Evolutionary conservation across 2,113 vertebrate species (phyloP), one percentile per base, ranked within the genome.

Genomic region (Ibidorhyncha struthersii): DNA sequence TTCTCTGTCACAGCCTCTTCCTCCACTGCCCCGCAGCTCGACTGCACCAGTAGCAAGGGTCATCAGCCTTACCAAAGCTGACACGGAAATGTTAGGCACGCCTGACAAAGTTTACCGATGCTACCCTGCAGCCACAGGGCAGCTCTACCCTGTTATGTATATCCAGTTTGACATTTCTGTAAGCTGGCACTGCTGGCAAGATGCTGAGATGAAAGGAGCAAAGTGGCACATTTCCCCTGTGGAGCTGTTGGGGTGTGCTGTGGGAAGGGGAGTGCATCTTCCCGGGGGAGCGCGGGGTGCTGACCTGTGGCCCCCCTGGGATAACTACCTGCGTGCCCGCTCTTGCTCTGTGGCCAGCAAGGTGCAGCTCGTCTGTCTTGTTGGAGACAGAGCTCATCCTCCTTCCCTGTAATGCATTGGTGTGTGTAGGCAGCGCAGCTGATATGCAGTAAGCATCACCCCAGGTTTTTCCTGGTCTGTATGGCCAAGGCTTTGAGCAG

Each of bases 321-420:
- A 27, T 27, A 53, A 9, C 49, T 41, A 20, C 70, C 49, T 16
- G 6, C 14, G 18, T 84, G 77, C n/a, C 45, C 0, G 2, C 59
- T 74, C 34, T 34, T 40, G 22, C 32, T 63, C 43, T 73, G 62
- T 0, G 3, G 58, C 25, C 41, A 43, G 34, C 0, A 2, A 43
- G 58, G 29, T n/a, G 36, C 15, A 50, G 32, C 38, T 83, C 6
- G 1, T 20, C 49, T 19, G 1, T 72, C 6, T 1, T 34, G 41
- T 12, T 38, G 34, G 36, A 62, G n/a, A n/a, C n/a, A n/a, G 71
- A 82, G 45, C 43, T 83, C 26, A 15, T 82, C 71, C n/a, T 85
- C 22, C 17, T 69, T n/a, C 3, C 1, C 45, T 52, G 4, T 55
- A 36, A n/a, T 0, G 0, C 0, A 1, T 13, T 50, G 58, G 40